Percentiles rank a stretch among this genome's conserved stretches.
Evolutionary conservation across 2,113 vertebrate genomes (phyloP).

Genomic region (Egretta garzetta): DNA sequence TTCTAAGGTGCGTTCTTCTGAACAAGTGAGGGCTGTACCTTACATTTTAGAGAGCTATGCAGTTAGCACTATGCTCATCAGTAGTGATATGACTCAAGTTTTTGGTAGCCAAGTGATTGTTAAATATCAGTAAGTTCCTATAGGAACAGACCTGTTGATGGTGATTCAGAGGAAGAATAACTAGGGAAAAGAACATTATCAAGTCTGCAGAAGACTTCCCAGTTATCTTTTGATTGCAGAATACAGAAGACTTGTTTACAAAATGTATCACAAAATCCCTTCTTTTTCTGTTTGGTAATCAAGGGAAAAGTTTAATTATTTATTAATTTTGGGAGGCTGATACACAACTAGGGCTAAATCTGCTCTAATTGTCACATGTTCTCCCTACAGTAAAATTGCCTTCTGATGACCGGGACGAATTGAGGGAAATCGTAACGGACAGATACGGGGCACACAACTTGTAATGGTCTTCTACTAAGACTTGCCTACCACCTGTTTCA

Average conservation of each 20-base stretch:
- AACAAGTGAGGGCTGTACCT: background rate
- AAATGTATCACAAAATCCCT: background rate
- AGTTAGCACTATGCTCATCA: accelerated
- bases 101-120: background rate
- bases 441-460: constrained; percentile 95
- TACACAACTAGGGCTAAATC: constrained; percentile 84
- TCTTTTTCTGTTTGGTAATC: background rate
- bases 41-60: background rate
- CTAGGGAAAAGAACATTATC: background rate
- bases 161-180: background rate
- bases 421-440: constrained; percentile 98
- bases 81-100: background rate
- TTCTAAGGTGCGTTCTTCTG: background rate
- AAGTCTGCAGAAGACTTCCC: background rate
- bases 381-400: constrained; percentile 91
- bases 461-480: background rate
- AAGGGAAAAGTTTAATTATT: background rate
- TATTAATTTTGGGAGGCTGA: constrained; percentile 83
- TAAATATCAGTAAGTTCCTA: background rate
- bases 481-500: background rate
- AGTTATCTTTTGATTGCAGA: background rate
- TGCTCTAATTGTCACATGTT: constrained; percentile 84
- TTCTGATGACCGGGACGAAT: constrained; percentile 95
- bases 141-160: background rate
- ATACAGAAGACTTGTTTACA: background rate